Percentiles rank a stretch among this genome's conserved stretches.
Evolutionary conservation across 2,113 vertebrate genomes (phyloP).

Genomic region (Ibidorhyncha struthersii): DNA sequence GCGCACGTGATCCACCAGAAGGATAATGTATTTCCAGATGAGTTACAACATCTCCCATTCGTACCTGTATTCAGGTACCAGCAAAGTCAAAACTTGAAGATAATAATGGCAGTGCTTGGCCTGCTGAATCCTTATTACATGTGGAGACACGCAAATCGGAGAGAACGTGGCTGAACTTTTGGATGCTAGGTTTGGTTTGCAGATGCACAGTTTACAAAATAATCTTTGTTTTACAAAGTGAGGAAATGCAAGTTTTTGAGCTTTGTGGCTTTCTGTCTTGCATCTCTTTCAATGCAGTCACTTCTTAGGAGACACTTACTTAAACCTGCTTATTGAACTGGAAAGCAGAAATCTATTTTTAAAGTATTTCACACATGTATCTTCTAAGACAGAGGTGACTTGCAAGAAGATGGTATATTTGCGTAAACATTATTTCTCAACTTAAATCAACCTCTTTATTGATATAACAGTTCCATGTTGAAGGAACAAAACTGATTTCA

Average conservation of each 20-base stretch:
- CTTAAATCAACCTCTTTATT: not conserved
- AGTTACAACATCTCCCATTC: not conserved
- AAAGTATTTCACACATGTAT: not conserved
- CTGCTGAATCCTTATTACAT: not conserved
- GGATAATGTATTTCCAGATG: not conserved
- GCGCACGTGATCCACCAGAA: not conserved
- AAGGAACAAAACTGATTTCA: not conserved
- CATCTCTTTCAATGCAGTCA: not conserved
- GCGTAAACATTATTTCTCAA: not conserved
- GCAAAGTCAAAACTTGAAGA: constrained; percentile 15
- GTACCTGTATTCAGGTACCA: constrained; percentile 1
- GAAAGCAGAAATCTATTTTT: not conserved
- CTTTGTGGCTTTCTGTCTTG: not conserved
- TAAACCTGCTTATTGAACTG: not conserved
- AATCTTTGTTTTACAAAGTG: not conserved
- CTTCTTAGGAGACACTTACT: not conserved
- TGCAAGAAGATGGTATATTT: not conserved
- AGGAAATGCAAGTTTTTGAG: not conserved
- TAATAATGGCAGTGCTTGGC: not conserved
- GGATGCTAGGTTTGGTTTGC: not conserved
- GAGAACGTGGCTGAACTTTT: not conserved
- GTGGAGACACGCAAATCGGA: not conserved
- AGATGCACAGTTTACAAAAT: not conserved
- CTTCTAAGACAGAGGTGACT: not conserved
- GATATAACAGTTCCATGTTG: not conserved